These are phyloP conservation scores for Nesogale talazaci DNA, from an alignment of 2,113 vertebrate genomes.

Conservation along the genomic window DNA sequence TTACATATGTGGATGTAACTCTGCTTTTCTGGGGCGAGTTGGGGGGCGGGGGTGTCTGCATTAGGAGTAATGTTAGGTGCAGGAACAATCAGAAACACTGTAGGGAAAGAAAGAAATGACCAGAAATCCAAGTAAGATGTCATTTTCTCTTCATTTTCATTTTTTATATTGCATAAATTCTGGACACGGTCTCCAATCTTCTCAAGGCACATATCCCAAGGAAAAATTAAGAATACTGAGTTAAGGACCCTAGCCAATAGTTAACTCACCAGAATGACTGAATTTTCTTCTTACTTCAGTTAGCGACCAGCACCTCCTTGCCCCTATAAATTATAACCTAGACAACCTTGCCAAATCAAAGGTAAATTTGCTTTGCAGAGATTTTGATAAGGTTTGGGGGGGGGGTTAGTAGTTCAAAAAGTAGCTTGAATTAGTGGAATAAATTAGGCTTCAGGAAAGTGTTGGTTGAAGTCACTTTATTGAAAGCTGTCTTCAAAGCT, in stretches of 20 bases:
- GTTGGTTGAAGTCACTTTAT: not conserved
- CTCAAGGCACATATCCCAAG: too few relatives aligned
- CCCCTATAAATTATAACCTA: not conserved
- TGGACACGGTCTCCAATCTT: too few relatives aligned
- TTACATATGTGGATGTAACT: too few relatives aligned
- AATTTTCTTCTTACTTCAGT: not conserved
- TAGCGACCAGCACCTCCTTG: not conserved
- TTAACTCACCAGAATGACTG: not conserved
- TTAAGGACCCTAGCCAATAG: not conserved
- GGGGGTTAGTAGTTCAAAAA: not conserved
- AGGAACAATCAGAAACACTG: not conserved
- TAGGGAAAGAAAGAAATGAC: not conserved
- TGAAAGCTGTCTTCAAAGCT: not conserved
- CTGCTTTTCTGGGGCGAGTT: not conserved
- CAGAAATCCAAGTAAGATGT: not conserved
- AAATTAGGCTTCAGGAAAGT: not conserved
- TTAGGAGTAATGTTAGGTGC: not conserved
- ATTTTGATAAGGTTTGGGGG: not conserved
- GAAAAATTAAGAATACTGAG: not conserved
- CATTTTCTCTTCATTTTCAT: not conserved
- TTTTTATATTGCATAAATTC: slow-evolving; percentile 23
- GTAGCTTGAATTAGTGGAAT: not conserved
- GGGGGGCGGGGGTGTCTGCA: too few relatives aligned
- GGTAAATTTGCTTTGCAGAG: not conserved
- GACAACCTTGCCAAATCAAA: not conserved